phyloP scores from a whole-genome alignment of 2,797 vertebrate genomes.

The Podarcis siculus region DNA sequence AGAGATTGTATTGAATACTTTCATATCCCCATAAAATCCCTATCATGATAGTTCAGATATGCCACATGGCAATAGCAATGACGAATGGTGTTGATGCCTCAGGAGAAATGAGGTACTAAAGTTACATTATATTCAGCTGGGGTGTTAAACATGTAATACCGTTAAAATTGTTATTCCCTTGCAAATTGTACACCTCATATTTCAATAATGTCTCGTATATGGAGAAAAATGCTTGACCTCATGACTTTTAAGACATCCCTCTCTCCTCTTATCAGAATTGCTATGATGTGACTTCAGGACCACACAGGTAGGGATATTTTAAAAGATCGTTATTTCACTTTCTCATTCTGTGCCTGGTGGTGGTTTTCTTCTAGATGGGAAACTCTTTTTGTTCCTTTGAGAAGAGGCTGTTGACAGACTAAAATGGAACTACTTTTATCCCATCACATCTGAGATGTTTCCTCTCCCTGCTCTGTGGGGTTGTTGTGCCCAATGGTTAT shows the following conservation, averaged over 20 bases:
- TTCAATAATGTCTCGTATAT: conserved; percentile 53
- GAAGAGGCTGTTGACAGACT: background rate
- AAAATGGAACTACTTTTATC: background rate
- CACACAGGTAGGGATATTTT: background rate
- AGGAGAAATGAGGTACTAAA: conserved; percentile 77
- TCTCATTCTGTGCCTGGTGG: background rate
- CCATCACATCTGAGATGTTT: background rate
- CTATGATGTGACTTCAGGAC: background rate
- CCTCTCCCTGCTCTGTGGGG: no score
- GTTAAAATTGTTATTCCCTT: conserved; percentile 72
- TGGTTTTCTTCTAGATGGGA: background rate
- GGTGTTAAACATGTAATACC: conserved; percentile 74
- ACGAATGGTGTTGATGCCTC: conserved; percentile 78
- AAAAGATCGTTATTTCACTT: conserved; percentile 20
- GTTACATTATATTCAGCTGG: conserved; percentile 72
- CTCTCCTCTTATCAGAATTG: conserved; percentile 2
- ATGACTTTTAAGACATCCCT: conserved; percentile 13
- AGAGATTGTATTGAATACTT: conserved; percentile 71
- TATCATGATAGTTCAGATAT: conserved; percentile 75
- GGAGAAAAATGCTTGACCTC: conserved; percentile 2
- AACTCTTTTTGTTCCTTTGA: background rate
- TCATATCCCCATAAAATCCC: conserved; percentile 79
- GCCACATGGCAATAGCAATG: conserved; percentile 75
- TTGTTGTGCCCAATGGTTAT: background rate
- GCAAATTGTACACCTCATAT: conserved; percentile 56